These are phyloP conservation scores for Ascaphus truei DNA, from an alignment of 2,113 vertebrate species.

Conservation along the genomic window DNA sequence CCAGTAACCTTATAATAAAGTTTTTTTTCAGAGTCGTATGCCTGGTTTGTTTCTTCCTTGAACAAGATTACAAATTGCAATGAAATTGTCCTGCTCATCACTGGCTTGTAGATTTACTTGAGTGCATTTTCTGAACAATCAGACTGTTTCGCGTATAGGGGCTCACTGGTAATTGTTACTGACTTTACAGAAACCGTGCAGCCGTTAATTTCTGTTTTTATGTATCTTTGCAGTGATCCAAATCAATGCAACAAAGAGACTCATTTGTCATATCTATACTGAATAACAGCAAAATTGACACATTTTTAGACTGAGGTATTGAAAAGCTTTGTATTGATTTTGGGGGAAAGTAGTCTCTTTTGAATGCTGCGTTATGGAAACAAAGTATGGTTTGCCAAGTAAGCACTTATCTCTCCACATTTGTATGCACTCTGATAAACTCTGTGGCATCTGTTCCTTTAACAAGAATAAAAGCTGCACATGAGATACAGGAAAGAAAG, in stretches of 20 bases:
- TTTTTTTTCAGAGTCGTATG: conserved; percentile 18
- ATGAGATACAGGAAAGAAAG: not conserved
- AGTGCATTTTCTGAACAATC: conserved; percentile 41
- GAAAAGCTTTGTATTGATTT: conserved; percentile 53
- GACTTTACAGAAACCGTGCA: conserved; percentile 41
- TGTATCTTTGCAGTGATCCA: conserved; percentile 54
- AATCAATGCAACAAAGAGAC: conserved; percentile 56
- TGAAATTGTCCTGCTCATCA: conserved; percentile 31
- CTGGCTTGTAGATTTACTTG: conserved; percentile 40
- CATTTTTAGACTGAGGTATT: conserved; percentile 52
- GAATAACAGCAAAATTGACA: conserved; percentile 50
- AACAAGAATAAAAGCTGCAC: conserved; percentile 28
- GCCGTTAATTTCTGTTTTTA: conserved; percentile 57
- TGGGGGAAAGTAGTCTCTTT: conserved; percentile 54
- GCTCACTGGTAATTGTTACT: conserved; percentile 44
- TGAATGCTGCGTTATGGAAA: conserved; percentile 49
- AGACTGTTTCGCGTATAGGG: conserved; percentile 45
- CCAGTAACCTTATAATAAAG: conserved; percentile 49
- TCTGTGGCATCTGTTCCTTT: conserved; percentile 51
- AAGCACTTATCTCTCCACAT: conserved; percentile 49
- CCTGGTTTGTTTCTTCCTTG: conserved; percentile 25
- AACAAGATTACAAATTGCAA: not conserved
- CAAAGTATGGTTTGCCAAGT: conserved; percentile 53
- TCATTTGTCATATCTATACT: conserved; percentile 56
- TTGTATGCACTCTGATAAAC: conserved; percentile 46